Evolutionary conservation across 2,888 invertebrate species (phyloP).

Genomic region (Parascotia fuliginaria): DNA sequence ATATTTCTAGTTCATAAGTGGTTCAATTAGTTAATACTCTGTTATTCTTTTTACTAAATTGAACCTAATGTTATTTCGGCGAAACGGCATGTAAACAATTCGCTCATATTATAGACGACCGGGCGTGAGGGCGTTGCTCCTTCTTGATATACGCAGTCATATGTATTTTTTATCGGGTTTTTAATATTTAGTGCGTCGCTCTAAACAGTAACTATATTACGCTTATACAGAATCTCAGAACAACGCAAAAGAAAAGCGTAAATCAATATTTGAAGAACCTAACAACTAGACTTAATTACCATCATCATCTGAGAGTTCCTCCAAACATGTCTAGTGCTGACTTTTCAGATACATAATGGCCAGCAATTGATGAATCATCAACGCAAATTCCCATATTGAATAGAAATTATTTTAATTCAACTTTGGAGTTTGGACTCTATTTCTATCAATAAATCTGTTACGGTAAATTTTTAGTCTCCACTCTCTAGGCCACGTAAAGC

Average conservation of each 20-base stretch:
- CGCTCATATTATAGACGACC: constrained; percentile 61
- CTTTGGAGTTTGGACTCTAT: too few species aligned
- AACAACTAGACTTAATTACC: too few species aligned
- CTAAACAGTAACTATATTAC: constrained; percentile 15
- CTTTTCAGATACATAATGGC: too few species aligned
- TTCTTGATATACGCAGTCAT: constrained; percentile 52
- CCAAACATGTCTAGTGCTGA: too few species aligned
- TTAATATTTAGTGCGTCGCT: constrained; percentile 19
- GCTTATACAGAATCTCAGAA: background rate
- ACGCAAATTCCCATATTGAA: too few species aligned
- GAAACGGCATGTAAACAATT: constrained; percentile 67
- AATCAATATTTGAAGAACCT: background rate
- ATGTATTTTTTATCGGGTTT: constrained; percentile 27
- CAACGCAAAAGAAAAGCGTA: background rate
- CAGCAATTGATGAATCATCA: too few species aligned
- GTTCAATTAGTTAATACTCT: constrained; percentile 13
- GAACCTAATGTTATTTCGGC: constrained; percentile 60
- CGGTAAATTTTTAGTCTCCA: too few species aligned
- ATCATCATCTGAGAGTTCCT: too few species aligned
- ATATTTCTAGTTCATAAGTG: background rate
- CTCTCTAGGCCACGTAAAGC: background rate
- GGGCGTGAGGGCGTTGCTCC: constrained; percentile 76
- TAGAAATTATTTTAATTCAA: too few species aligned
- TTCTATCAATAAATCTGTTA: background rate
- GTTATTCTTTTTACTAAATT: constrained; percentile 36